Conservation (phyloP, 1,140 invertebrate species). For the Ctenoplectra terminalis region DNA sequence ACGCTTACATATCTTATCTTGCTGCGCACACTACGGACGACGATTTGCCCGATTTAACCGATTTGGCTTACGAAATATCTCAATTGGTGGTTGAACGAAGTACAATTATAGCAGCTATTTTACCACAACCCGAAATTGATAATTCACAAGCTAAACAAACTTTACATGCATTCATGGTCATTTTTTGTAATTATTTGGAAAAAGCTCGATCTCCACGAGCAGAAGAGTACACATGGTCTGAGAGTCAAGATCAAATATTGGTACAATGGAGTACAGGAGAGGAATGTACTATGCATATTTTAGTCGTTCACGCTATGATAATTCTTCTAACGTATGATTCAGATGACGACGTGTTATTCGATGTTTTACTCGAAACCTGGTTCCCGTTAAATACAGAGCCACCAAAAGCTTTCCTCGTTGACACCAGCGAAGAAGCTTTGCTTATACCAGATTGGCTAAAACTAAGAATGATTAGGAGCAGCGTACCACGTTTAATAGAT, state of each 20-base stretch:
- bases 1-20: slow-evolving; percentile 94
- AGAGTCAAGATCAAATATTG: slow-evolving; percentile 88
- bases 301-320: slow-evolving; percentile 97
- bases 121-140: slow-evolving; percentile 86
- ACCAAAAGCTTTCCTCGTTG: slow-evolving; percentile 91
- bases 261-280: slow-evolving; percentile 94
- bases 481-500: slow-evolving; percentile 91
- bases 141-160: slow-evolving; percentile 84
- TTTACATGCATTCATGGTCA: slow-evolving; percentile 89
- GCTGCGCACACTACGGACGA: slow-evolving; percentile 88
- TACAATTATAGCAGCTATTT: slow-evolving; percentile 92
- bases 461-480: slow-evolving; percentile 95
- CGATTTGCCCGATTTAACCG: slow-evolving; percentile 86
- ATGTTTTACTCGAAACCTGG: slow-evolving; percentile 90
- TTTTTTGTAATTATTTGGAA: slow-evolving; percentile 90
- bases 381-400: slow-evolving; percentile 86
- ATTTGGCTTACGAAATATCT: slow-evolving; percentile 91
- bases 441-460: slow-evolving; percentile 97
- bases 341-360: slow-evolving; percentile 84
- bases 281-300: slow-evolving; percentile 92
- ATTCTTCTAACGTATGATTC: slow-evolving; percentile 93
- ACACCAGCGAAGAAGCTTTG: slow-evolving; percentile 93
- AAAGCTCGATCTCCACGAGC: slow-evolving; percentile 86
- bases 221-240: slow-evolving; percentile 87
- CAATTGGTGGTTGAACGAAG: slow-evolving; percentile 96